Percentiles rank a stretch among this genome's conserved stretches.
Conservation (phyloP, 2,888 invertebrate genomes). For the Acanthosepion pharaonis region DNA sequence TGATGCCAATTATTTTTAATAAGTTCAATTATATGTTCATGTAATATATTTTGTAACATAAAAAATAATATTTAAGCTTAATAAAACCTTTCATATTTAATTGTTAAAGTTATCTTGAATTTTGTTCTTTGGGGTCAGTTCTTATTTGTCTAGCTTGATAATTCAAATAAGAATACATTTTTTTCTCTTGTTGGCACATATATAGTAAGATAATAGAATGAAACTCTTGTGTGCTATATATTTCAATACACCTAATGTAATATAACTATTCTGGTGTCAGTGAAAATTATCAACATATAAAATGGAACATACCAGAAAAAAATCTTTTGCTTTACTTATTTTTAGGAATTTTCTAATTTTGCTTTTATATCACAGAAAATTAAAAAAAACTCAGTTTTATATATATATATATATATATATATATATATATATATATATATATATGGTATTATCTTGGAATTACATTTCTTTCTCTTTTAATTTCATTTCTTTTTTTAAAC, state of each 20-base stretch:
- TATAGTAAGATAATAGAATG: background rate
- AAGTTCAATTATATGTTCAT: background rate
- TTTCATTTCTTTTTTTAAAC: background rate
- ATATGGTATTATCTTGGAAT: background rate
- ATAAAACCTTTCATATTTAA: background rate
- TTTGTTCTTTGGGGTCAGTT: background rate
- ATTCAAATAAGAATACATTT: background rate
- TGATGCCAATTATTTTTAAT: background rate
- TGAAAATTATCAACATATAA: no score
- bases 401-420: no score
- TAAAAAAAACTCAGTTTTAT: background rate
- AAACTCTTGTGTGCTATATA: background rate
- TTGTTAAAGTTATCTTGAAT: background rate
- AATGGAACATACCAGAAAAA: no score
- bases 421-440: background rate
- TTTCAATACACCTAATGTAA: no score
- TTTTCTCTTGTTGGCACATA: background rate
- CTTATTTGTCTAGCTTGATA: background rate
- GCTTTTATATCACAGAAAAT: no score
- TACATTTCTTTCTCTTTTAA: background rate
- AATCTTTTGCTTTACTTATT: no score
- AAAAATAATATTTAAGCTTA: no score
- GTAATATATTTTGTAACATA: background rate
- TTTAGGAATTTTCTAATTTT: no score
- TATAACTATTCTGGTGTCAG: no score